Base-by-base conservation (phyloP, 1,140 invertebrate species). In the Drosophila takahashii region DNA sequence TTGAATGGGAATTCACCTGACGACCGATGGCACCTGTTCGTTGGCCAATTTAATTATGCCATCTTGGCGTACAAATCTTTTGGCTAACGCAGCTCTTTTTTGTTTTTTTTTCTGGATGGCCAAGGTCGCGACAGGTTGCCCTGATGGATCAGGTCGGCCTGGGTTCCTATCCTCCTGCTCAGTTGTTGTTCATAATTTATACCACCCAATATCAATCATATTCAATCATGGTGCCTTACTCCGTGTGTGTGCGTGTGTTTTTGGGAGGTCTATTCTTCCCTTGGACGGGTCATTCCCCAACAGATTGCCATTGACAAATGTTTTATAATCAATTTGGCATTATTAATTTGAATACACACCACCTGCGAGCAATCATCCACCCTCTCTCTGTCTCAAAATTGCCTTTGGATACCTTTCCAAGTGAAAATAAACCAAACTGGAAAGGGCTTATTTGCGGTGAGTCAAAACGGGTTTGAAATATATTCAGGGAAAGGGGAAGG, bases 311-410 rank as follows among this genome's bases (percentile, higher is more conserved):
- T 81, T 85, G 83, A 85, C 81, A 85, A 85, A 85, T 85, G 81
- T 85, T 85, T 64, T 81, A 70, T 71, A 85, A 85, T 85, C 74
- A 85, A 85, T 85, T 85, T 85, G 69, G 81, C 74, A 87, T 85
- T 85, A 85, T 85, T 85, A 85, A 85, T 87, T 87, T 85, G 78
- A 85, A 85, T 77, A 77, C 26, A 80, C 51, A 52, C 37, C 58
- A 85, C 81, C 78, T 85, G 81, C 72, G 67, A 16, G 44, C 18
- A 27, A 37, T 36, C 57, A 26, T 13, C 42, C 2, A 26, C 13
- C 18, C 36, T 32, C 16, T 9, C 16, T 36, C 36, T n/a, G 2
- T 18, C 5, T 1, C 13, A 4, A 45, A 44, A 32, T 32, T 9
- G 29, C 4, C 26, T 16, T 36, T 39, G 26, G n/a, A 18, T 18